These are phyloP conservation scores for Sander vitreus DNA, from an alignment of 2,113 vertebrate species.

Conservation along the genomic window DNA sequence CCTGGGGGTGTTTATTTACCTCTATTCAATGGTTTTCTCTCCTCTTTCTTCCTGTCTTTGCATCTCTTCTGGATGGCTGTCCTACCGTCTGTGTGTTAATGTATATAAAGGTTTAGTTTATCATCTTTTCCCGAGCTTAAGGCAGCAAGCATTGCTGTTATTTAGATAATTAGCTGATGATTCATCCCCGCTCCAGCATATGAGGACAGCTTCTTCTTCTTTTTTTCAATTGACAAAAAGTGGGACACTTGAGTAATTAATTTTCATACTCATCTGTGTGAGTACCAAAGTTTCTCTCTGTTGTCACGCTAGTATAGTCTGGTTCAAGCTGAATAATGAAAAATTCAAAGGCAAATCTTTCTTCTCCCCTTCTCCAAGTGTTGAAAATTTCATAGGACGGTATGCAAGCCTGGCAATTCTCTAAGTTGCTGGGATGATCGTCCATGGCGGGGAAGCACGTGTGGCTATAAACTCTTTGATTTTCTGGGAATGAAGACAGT, in stretches of 20 bases:
- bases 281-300: conserved; percentile 52
- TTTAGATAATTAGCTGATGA: conserved; percentile 58
- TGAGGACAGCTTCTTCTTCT: conserved; percentile 14
- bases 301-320: conserved; percentile 67
- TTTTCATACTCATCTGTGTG: conserved; percentile 56
- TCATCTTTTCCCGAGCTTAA: neutral
- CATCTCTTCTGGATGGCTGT: conserved; percentile 7
- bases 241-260: conserved; percentile 59
- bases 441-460: conserved; percentile 31
- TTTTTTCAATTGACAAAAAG: conserved; percentile 38
- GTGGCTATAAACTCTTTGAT: conserved; percentile 55
- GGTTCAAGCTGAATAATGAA: conserved; percentile 79
- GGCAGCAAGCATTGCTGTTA: conserved; percentile 20
- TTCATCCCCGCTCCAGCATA: conserved; percentile 32
- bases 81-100: neutral
- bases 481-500: conserved; percentile 43
- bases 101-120: neutral
- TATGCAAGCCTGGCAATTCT: conserved; percentile 72
- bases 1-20: conserved; percentile 17
- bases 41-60: neutral
- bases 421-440: conserved; percentile 46
- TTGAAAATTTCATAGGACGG: conserved; percentile 82
- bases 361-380: conserved; percentile 64
- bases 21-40: neutral
- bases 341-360: conserved; percentile 78